Evolutionary conservation across 2,888 invertebrate genomes (phyloP), one percentile per base, ranked within the genome.

Genomic region (Diploptera punctata): DNA sequence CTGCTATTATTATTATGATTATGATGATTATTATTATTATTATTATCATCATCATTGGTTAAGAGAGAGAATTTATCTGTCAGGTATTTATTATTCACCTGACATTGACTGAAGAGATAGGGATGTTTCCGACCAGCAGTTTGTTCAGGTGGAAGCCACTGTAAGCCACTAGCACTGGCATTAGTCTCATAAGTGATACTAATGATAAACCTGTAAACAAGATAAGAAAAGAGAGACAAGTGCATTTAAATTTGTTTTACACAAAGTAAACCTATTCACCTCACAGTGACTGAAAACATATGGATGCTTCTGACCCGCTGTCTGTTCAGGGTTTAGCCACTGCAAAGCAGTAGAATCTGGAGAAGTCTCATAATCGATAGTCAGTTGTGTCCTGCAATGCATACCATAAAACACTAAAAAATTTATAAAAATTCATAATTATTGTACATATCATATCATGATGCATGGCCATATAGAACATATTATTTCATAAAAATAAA

Each of bases 271-370:
- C 7, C 38, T 38, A 52, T 67, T 79, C 83, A 90, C 90, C 86
- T 93, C 90, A 80, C 93, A 93, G 80, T 94, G 93, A 76, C 93
- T 93, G 83, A 93, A 94, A 78, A 98, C 83, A 80, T 93, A 98
- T 0, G 97, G 97, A 80, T 92, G 88, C 77, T 88, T 86, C 81
- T 94, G 94, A 72, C 96, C 96, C 9, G 93, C 89, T 0, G 98
- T 98, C 84, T 97, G 97, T 76, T 90, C 88, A 0, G 94, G 91
- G 24, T 88, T 88, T 76, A 98, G 83, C 97, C 98, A 98, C 82
- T 97, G 96, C 68, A 98, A 84, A 0, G 93, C 98, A 67, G 92
- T 91, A 0, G 94, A 93, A n/a, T 87, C 83, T 1, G 92, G 89
- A 16, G 89, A 87, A 0, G 95, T 95, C 79, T 88, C 88, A 83